A percentile compares a stretch with the other conserved stretches of the same genome.
These are phyloP conservation scores for Amphipoea oculea DNA, from an alignment of 2,888 invertebrate species.

Conservation along the genomic window DNA sequence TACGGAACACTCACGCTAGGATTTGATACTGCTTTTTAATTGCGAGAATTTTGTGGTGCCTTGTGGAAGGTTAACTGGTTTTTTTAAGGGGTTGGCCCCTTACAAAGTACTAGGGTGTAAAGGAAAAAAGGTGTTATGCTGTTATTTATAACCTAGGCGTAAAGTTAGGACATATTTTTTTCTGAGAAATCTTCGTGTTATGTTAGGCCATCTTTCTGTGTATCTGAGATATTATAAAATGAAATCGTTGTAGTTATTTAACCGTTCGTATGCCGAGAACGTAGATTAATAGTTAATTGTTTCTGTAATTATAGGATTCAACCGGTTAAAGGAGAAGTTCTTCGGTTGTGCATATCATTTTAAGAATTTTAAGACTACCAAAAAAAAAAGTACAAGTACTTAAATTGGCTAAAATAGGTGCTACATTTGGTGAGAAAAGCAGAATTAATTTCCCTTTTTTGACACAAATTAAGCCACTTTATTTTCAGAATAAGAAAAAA, in stretches of 20 bases:
- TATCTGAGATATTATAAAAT: background rate
- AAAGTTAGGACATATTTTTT: background rate
- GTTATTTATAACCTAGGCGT: background rate
- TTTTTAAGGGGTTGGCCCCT: conserved; percentile 2
- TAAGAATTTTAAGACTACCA: too few relatives aligned
- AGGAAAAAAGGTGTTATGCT: background rate
- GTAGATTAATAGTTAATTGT: too few relatives aligned
- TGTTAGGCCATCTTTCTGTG: too few relatives aligned
- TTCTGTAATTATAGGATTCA: too few relatives aligned
- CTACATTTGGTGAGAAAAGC: background rate
- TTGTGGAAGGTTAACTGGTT: background rate
- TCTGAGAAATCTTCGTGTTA: background rate
- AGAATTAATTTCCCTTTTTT: background rate
- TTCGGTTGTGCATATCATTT: background rate
- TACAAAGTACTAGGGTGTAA: background rate
- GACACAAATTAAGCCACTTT: background rate
- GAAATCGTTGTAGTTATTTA: too few relatives aligned
- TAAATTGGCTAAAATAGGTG: background rate
- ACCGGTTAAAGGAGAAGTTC: background rate
- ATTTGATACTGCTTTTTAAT: conserved; percentile 65
- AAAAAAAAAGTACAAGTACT: background rate
- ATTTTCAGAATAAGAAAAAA: background rate
- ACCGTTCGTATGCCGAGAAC: too few relatives aligned
- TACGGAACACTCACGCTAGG: conserved; percentile 48
- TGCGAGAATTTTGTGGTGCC: conserved; percentile 59